phyloP scores from a whole-genome alignment of 2,797 vertebrate genomes.

The Pangasius mekongensis region DNA sequence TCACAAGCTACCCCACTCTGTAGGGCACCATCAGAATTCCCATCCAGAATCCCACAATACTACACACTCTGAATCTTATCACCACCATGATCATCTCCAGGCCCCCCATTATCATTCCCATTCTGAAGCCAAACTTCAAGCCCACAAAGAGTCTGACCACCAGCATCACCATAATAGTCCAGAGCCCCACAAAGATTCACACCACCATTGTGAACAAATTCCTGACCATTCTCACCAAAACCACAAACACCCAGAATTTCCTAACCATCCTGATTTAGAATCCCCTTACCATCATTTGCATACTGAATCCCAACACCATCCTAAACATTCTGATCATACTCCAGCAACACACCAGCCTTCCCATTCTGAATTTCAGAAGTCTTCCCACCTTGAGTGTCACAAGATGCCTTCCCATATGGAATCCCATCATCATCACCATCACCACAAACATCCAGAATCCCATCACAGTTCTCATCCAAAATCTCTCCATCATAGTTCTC shows the following conservation, averaged over 20 bases:
- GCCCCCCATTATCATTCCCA: constrained; percentile 10
- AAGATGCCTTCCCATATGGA: constrained; percentile 16
- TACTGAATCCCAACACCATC: constrained; percentile 16
- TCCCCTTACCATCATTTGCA: not conserved
- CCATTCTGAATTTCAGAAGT: constrained; percentile 30
- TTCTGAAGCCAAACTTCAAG: constrained; percentile 34
- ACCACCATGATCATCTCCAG: constrained; percentile 42
- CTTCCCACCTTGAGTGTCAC: constrained; percentile 4
- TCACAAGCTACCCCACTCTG: not conserved
- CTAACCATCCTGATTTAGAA: not conserved
- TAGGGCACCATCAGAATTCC: constrained; percentile 24
- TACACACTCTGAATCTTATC: constrained; percentile 13
- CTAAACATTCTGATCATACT: constrained; percentile 6
- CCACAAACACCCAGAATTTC: not conserved
- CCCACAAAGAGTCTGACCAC: constrained; percentile 7
- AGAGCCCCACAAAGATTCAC: constrained; percentile 10
- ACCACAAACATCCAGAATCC: constrained; percentile 24
- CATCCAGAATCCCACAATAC: constrained; percentile 30
- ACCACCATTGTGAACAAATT: not conserved
- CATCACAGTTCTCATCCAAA: constrained; percentile 37
- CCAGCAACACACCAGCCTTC: constrained; percentile 8
- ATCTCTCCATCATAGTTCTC: constrained; percentile 26
- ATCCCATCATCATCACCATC: constrained; percentile 16
- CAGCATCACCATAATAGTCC: constrained; percentile 28
- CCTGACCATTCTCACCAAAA: not conserved